Base-by-base conservation (phyloP, 2,888 invertebrate species). In the Melinaea marsaeus region DNA sequence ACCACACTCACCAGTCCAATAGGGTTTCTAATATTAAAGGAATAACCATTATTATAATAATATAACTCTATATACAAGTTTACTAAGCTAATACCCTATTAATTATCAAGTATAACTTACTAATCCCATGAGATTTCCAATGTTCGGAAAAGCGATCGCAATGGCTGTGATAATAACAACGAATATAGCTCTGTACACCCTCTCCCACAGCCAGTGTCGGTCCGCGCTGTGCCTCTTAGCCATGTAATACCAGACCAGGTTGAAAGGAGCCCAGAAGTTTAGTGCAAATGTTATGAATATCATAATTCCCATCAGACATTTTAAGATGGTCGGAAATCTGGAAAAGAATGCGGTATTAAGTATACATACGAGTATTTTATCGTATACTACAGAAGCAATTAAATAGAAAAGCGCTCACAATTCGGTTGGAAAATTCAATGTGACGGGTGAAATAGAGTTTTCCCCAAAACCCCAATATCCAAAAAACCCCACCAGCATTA, bases 401-500 rank as follows among this genome's bases (percentile, higher is more conserved):
- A n/a, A n/a, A n/a, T n/a, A n/a, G 9, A 6, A n/a, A 60, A 47
- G 32, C 57, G 80, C 86, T 86, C 76, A 90, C 89, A 77, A 73
- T 70, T 81, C 83, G 2, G 76, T 68, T 0, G 89, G 88, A 58
- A 90, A 89, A 67, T 90, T 90, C 2, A 90, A 68, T 0, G 87
- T 90, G 0, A 90, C 88, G 0, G 90, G 90, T 46, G 88, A 83
- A 47, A 72, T 73, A 0, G 79, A 80, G 0, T 71, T 64, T 47
- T 88, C 87, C 37, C 86, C 85, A 48, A 81, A 90, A 0, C 90
- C 90, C 90, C 90, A 90, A 62, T 89, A 90, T 4, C 90, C 90
- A 60, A 90, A 90, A 68, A 90, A 90, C 46, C 90, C 90, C 0
- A 88, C 85, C 1, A 85, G 58, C 0, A 85, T 77, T 22, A 90